Evolutionary conservation across 2,888 invertebrate species (phyloP), one percentile per base, ranked within the genome.

Genomic region (Drosophila helvetica): DNA sequence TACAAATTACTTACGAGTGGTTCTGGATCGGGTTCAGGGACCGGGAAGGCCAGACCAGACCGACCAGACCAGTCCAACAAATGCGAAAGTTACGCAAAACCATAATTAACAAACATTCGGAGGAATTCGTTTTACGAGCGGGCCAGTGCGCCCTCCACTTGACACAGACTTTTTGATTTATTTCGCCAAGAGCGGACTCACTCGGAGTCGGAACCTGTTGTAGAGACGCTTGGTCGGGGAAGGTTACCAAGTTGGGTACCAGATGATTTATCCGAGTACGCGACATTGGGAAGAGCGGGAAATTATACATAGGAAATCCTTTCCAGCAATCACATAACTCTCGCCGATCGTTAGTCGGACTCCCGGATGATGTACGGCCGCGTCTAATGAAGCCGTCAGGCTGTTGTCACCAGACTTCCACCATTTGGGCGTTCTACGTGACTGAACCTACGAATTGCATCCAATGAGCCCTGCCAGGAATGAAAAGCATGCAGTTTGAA

Each of bases 401-500:
- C 78, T 79, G 78, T 87, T 87, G 87, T 87, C 86, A 88, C 78
- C 78, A 82, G 85, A 78, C 82, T 77, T 75, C 76, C 73, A 74
- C 79, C 68, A 87, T 88, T 82, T 81, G 80, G 75, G 62, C 68
- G 78, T 85, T 80, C 86, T 91, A 91, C 91, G 91, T 91, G 91
- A 91, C 91, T 85, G 48, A 67, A 80, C 88, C 73, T 89, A 89
- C 78, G 75, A 89, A 86, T 88, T 71, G 72, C 80, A 68, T 19
- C 52, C 76, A 89, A 88, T 86, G 77, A 78, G 68, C 47, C 70
- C 18, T 19, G 46, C 25, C 33, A 30, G 22, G 38, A 48, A 64
- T 12, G n/a, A 25, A 45, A 6, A n/a, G 9, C 60, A 18, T n/a
- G 25, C n/a, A 59, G 19, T 30, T 38, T 5, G n/a, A 42, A 19